Evolutionary conservation across 1,140 invertebrate genomes (phyloP).

Genomic region (Drosophila neocordata): DNA sequence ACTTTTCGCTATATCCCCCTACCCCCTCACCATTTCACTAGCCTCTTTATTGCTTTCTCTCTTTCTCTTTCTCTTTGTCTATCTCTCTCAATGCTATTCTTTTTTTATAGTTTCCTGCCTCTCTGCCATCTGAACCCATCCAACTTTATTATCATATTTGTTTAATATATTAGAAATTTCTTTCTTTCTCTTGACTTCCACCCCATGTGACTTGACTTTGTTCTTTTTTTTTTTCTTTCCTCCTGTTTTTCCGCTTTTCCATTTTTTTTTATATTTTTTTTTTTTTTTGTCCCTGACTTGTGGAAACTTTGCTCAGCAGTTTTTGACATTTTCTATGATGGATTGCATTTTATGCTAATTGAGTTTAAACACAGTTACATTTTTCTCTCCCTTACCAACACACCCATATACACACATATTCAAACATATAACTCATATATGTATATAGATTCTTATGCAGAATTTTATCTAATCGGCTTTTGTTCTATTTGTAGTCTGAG

Average conservation of each 20-base stretch:
- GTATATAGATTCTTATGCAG: conserved; percentile 33
- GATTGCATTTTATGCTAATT: conserved; percentile 81
- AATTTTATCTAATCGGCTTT: conserved; percentile 48
- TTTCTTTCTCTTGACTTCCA: conserved; percentile 16
- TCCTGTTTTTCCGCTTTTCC: conserved; percentile 6
- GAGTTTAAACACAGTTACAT: conserved; percentile 73
- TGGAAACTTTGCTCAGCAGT: conserved; percentile 79
- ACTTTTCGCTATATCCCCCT: conserved; percentile 35
- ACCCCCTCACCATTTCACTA: conserved; percentile 34
- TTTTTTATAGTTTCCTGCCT: conserved; percentile 40
- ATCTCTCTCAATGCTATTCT: conserved; percentile 35
- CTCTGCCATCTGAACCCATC: conserved; percentile 4
- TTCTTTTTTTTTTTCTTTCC: conserved; percentile 12
- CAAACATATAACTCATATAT: background rate
- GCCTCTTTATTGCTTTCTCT: background rate
- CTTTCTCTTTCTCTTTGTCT: conserved; percentile 20
- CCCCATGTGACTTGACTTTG: conserved; percentile 18
- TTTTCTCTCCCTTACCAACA: conserved; percentile 37
- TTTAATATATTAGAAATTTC: conserved; percentile 75
- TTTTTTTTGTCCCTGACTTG: conserved; percentile 54
- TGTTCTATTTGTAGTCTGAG: conserved; percentile 50
- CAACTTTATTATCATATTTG: conserved; percentile 75
- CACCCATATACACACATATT: conserved; percentile 1
- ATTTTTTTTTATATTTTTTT: conserved; percentile 16
- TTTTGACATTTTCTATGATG: conserved; percentile 81